These are phyloP conservation scores for Sandelia bainsii DNA, from an alignment of 2,797 vertebrate species.

Conservation along the genomic window DNA sequence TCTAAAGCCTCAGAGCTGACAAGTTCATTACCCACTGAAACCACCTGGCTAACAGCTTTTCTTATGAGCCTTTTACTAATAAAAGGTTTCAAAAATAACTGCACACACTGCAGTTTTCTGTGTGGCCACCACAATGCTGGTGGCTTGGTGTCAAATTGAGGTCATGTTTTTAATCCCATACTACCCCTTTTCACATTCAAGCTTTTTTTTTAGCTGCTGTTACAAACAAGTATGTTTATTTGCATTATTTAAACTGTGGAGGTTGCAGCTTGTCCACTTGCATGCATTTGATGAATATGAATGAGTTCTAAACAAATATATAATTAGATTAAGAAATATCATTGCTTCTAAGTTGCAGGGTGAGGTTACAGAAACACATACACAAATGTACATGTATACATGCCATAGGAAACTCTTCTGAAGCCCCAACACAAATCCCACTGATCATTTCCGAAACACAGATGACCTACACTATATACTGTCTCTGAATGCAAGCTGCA, in stretches of 20 bases:
- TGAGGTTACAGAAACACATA: slow-evolving; percentile 4
- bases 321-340: slow-evolving; percentile 22
- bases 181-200: slow-evolving; percentile 35
- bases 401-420: background rate
- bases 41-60: slow-evolving; percentile 76
- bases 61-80: slow-evolving; percentile 74
- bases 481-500: too few relatives aligned
- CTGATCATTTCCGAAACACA: too few relatives aligned
- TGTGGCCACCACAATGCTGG: slow-evolving; percentile 39
- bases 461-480: too few relatives aligned
- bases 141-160: slow-evolving; percentile 66
- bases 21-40: slow-evolving; percentile 83
- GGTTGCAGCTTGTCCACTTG: slow-evolving; percentile 39
- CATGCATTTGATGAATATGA: slow-evolving; percentile 41
- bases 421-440: background rate
- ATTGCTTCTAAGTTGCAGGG: background rate
- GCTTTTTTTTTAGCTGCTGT: slow-evolving; percentile 37
- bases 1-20: slow-evolving; percentile 76
- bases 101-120: slow-evolving; percentile 69
- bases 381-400: background rate
- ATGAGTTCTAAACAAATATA: slow-evolving; percentile 26
- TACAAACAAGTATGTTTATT: slow-evolving; percentile 34
- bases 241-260: slow-evolving; percentile 41
- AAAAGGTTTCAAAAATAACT: slow-evolving; percentile 75
- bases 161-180: slow-evolving; percentile 69